phyloP scores from a whole-genome alignment of 1,140 invertebrate genomes.

The Drosophila sechellia region DNA sequence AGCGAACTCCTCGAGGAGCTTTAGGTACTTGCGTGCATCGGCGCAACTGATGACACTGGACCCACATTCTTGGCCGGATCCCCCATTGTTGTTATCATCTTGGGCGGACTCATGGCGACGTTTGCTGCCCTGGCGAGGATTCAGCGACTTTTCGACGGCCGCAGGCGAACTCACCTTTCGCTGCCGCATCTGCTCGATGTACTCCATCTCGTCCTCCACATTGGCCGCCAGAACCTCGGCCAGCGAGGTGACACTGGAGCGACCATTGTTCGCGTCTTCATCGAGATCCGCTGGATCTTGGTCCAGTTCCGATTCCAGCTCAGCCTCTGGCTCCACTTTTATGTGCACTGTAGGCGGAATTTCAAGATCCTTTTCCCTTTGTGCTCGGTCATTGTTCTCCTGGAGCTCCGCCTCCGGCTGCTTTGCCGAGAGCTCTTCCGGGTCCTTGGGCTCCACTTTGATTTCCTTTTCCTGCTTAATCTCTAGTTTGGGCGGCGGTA shows the following conservation, averaged over 20 bases:
- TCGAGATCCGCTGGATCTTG: slow-evolving; percentile 40
- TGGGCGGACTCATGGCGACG: slow-evolving; percentile 38
- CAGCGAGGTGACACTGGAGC: slow-evolving; percentile 67
- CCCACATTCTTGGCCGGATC: slow-evolving; percentile 1
- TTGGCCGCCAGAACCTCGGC: slow-evolving; percentile 69
- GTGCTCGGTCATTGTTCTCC: not conserved
- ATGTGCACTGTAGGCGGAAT: slow-evolving; percentile 5
- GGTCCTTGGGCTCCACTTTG: slow-evolving; percentile 63
- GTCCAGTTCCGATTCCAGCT: slow-evolving; percentile 9
- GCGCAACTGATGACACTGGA: slow-evolving; percentile 60
- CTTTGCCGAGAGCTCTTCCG: slow-evolving; percentile 4
- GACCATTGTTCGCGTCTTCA: slow-evolving; percentile 61
- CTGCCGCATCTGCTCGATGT: slow-evolving; percentile 68
- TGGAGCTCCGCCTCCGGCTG: slow-evolving; percentile 1
- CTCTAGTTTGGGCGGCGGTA: slow-evolving; percentile 72
- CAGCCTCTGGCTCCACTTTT: slow-evolving; percentile 24
- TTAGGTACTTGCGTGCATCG: slow-evolving; percentile 79
- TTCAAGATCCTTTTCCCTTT: slow-evolving; percentile 1
- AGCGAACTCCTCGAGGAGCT: slow-evolving; percentile 77
- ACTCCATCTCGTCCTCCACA: slow-evolving; percentile 66
- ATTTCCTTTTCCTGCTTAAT: slow-evolving; percentile 72
- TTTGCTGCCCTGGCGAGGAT: slow-evolving; percentile 29
- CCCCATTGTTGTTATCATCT: slow-evolving; percentile 68
- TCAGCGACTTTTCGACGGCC: slow-evolving; percentile 7
- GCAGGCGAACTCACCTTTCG: slow-evolving; percentile 27